Conservation (phyloP, 2,797 vertebrate species). For the Semotilus atromaculatus region DNA sequence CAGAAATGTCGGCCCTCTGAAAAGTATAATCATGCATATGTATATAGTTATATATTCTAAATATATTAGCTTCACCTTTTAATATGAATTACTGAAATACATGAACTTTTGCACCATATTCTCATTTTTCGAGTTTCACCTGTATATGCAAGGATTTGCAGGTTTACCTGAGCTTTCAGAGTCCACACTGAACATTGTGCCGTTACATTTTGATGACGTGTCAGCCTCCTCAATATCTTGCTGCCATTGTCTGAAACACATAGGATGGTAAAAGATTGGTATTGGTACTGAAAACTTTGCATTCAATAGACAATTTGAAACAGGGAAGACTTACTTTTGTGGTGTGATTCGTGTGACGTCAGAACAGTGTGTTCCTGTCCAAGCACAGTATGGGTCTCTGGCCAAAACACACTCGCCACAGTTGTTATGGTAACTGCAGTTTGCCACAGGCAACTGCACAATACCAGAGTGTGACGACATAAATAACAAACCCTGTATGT, state of each 20-base stretch:
- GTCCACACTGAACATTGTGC: slow-evolving; percentile 49
- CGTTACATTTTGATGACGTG: slow-evolving; percentile 51
- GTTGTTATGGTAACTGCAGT: slow-evolving; percentile 91
- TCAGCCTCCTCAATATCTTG: slow-evolving; percentile 86
- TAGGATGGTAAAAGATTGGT: neutral
- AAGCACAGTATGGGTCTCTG: slow-evolving; percentile 94
- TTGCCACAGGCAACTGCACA: slow-evolving; percentile 90
- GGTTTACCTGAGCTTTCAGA: slow-evolving; percentile 33
- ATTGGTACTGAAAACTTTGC: neutral
- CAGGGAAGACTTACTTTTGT: slow-evolving; percentile 68
- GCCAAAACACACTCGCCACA: slow-evolving; percentile 95
- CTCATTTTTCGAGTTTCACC: too few species aligned
- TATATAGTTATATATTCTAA: too few species aligned
- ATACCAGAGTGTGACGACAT: slow-evolving; percentile 85
- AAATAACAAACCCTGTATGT: slow-evolving; percentile 78
- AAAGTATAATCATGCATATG: too few species aligned
- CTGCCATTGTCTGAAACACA: slow-evolving; percentile 82
- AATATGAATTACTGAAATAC: too few species aligned
- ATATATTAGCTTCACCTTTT: too few species aligned
- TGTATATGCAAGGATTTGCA: neutral
- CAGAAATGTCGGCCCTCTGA: too few species aligned
- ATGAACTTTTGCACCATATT: too few species aligned
- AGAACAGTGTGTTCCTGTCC: slow-evolving; percentile 81
- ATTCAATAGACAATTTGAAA: slow-evolving; percentile 61
- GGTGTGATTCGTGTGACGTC: slow-evolving; percentile 71